phyloP scores from a whole-genome alignment of 2,113 vertebrate genomes.

The Caranx melampygus region DNA sequence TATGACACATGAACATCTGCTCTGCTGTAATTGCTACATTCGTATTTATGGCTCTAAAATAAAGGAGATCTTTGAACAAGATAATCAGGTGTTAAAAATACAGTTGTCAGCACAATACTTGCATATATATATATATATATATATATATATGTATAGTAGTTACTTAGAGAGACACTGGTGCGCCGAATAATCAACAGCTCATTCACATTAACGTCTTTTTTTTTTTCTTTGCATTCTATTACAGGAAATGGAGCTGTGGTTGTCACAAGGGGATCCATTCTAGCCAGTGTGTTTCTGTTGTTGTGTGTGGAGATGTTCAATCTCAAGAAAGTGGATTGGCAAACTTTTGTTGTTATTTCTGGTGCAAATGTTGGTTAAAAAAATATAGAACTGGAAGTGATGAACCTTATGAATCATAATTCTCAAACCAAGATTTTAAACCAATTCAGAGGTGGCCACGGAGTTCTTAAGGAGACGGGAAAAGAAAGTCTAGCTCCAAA shows the following conservation, averaged over 20 bases:
- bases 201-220: not conserved
- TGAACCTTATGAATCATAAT: too few relatives aligned
- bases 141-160: too few relatives aligned
- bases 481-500: not conserved
- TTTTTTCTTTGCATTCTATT: not conserved
- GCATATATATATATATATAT: not conserved
- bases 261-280: not conserved
- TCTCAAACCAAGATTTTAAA: too few relatives aligned
- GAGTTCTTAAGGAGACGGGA: not conserved
- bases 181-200: not conserved
- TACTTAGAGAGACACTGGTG: not conserved
- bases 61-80: too few relatives aligned
- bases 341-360: not conserved
- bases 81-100: constrained; percentile 16
- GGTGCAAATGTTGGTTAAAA: not conserved
- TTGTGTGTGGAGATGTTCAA: not conserved
- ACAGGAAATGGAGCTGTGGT: not conserved
- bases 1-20: constrained; percentile 32
- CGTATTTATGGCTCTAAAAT: not conserved
- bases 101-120: not conserved
- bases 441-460: not conserved
- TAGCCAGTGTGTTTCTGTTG: not conserved
- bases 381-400: not conserved
- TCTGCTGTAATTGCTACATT: constrained; percentile 5
- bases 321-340: not conserved